A percentile compares a stretch with the other conserved stretches of the same genome.
Conservation (phyloP, 1,140 invertebrate species). For the Pseudomyrmex pallidus region DNA sequence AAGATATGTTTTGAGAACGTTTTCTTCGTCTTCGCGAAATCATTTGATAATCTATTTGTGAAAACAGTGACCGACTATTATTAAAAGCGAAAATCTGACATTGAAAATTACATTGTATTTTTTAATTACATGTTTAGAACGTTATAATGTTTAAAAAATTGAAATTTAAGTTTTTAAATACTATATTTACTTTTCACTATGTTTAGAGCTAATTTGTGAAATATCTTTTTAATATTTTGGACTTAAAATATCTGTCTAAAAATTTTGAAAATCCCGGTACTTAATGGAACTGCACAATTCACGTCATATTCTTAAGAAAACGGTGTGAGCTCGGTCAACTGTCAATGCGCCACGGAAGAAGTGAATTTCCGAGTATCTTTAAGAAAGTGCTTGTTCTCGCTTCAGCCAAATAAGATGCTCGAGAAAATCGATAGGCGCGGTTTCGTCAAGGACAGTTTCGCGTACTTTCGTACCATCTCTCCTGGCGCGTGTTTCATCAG, state of each 20-base stretch:
- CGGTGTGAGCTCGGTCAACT: constrained; percentile 8
- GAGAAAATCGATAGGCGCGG: constrained; percentile 52
- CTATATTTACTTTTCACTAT: too few relatives aligned
- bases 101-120: neutral
- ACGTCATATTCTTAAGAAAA: neutral
- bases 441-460: constrained; percentile 50
- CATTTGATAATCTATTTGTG: constrained; percentile 9
- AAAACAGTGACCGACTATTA: neutral
- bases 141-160: neutral
- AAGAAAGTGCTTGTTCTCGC: constrained; percentile 13
- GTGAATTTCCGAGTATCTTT: constrained; percentile 4
- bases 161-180: too few relatives aligned
- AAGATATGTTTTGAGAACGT: neutral
- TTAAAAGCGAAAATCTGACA: neutral
- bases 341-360: neutral
- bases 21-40: neutral
- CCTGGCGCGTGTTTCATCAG: constrained; percentile 1
- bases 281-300: neutral
- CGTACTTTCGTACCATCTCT: constrained; percentile 46
- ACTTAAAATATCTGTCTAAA: too few relatives aligned
- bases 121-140: neutral
- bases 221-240: too few relatives aligned
- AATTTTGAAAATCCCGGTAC: neutral
- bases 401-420: constrained; percentile 50
- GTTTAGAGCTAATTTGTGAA: too few relatives aligned